These are phyloP conservation scores for Cranoglanis bouderius DNA, from an alignment of 2,113 vertebrate genomes.

Conservation along the genomic window DNA sequence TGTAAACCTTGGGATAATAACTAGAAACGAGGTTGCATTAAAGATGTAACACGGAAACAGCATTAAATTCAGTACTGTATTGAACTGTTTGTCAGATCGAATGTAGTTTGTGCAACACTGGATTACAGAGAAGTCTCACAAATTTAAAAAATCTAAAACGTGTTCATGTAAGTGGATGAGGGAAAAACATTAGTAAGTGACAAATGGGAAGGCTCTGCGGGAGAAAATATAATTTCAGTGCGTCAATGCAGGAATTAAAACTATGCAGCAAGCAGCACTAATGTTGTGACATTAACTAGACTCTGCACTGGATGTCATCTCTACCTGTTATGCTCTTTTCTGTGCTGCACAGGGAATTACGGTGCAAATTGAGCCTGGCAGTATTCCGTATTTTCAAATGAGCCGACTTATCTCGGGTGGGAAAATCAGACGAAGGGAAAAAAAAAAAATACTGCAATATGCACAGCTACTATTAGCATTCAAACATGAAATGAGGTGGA, in stretches of 20 bases:
- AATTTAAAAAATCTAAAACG: background rate
- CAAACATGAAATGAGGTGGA: constrained; percentile 66
- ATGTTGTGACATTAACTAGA: constrained; percentile 37
- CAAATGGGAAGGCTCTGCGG: background rate
- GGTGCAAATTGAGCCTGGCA: constrained; percentile 38
- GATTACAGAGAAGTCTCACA: background rate
- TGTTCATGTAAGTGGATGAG: background rate
- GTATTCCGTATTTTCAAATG: constrained; percentile 56
- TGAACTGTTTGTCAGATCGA: background rate
- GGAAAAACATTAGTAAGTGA: background rate
- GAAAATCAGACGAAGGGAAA: constrained; percentile 58
- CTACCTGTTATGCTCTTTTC: constrained; percentile 28
- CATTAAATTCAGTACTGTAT: background rate
- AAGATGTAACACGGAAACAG: background rate
- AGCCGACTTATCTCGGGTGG: constrained; percentile 58
- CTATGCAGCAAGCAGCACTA: constrained; percentile 10
- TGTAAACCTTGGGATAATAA: background rate
- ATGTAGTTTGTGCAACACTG: background rate
- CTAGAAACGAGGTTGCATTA: background rate
- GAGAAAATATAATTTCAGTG: background rate
- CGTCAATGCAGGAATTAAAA: constrained; percentile 31
- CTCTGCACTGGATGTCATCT: constrained; percentile 39
- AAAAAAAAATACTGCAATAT: constrained; percentile 24
- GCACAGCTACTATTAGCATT: constrained; percentile 68
- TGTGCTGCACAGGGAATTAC: constrained; percentile 39